Base-by-base conservation (phyloP, 2,888 invertebrate species). In the Aethes cnicana region DNA sequence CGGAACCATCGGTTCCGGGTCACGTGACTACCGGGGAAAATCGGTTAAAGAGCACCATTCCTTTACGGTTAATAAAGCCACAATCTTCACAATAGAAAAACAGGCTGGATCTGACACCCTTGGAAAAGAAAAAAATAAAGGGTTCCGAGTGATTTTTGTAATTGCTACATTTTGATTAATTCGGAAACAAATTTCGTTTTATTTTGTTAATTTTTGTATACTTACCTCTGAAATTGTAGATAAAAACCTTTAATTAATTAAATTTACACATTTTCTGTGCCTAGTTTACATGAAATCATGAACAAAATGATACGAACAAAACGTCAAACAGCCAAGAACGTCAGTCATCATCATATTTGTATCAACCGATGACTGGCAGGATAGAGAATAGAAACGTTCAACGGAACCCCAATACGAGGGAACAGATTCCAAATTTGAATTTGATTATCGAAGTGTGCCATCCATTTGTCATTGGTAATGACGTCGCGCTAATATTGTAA, bases 1-100 rank as follows among this genome's bases (percentile, higher is more conserved):
- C 50, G 50, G 50, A 50, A 50, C 43, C 82, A 87, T 90, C 84
- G 79, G 87, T 88, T 87, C 84, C 87, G 85, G 83, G 91, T 92
- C 92, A 91, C 92, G 92, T 92, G 92, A 72, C 90, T 66, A 74
- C 83, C 91, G 89, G 80, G 82, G 81, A 91, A 89, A 91, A 92
- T 91, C 86, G 70, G 80, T 81, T 82, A 83, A 84, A 85, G 83
- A 84, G 83, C 23, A 83, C 76, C 77, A 79, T 79, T 76, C 78
- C 72, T 88, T 86, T 82, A 89, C 86, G 89, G 78, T 83, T 86
- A 87, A 87, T 88, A 89, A 86, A 84, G 81, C 75, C 77, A 86
- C 88, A 86, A 88, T 84, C 83, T 86, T 84, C 83, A 88, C 85
- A 87, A 87, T 85, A 83, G 76, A 50, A 70, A 73, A 74, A 76